Conservation (phyloP, 2,797 vertebrate genomes). For the Gymnodraco acuticeps region DNA sequence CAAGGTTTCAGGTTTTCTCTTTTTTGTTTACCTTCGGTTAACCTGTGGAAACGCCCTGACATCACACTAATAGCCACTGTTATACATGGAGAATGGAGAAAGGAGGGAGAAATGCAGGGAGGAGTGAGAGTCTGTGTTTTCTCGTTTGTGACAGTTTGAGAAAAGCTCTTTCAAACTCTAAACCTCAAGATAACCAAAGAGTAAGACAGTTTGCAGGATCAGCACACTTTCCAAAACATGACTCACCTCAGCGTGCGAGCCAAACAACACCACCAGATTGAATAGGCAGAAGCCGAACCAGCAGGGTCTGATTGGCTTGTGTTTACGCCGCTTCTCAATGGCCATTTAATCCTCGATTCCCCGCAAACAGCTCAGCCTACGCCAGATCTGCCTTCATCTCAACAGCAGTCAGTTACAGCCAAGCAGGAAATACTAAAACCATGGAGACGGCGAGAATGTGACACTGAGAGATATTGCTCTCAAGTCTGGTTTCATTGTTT, state of each 20-base stretch:
- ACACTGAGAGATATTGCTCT: constrained; percentile 67
- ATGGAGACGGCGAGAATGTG: constrained; percentile 73
- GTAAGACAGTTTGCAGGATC: constrained; percentile 31
- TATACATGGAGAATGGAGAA: too few relatives aligned
- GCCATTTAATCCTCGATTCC: constrained; percentile 53
- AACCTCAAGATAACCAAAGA: constrained; percentile 11
- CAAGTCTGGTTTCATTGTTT: constrained; percentile 63
- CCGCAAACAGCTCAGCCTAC: constrained; percentile 60
- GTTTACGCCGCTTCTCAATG: constrained; percentile 46
- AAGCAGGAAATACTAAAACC: constrained; percentile 70
- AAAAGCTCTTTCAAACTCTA: constrained; percentile 29
- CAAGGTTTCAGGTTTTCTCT: too few relatives aligned
- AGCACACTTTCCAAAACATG: constrained; percentile 1
- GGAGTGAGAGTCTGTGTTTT: too few relatives aligned
- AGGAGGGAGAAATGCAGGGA: too few relatives aligned
- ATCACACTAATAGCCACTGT: too few relatives aligned
- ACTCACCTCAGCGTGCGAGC: constrained; percentile 12
- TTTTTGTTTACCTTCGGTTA: too few relatives aligned
- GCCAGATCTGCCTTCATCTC: constrained; percentile 63
- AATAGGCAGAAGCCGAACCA: constrained; percentile 25
- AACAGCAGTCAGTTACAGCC: constrained; percentile 48
- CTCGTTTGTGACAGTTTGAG: constrained; percentile 2
- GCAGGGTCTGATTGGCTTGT: constrained; percentile 49
- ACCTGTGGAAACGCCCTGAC: too few relatives aligned
- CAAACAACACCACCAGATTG: constrained; percentile 11